phyloP scores from a whole-genome alignment of 2,888 invertebrate genomes.

The Mythimna loreyi region DNA sequence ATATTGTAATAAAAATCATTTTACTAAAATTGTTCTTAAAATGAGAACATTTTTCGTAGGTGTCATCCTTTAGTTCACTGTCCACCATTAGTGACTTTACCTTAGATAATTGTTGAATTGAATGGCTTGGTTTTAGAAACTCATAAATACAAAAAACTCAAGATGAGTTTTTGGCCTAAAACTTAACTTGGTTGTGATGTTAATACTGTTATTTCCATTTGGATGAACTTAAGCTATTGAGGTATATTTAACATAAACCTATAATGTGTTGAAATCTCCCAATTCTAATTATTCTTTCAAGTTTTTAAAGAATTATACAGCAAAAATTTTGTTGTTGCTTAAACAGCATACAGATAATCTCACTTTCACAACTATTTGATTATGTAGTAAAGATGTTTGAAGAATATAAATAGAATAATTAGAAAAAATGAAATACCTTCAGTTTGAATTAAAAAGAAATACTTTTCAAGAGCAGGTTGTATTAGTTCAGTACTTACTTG shows the following conservation, averaged over 20 bases:
- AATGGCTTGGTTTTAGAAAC: neutral
- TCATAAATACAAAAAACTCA: neutral
- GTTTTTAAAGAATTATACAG: neutral
- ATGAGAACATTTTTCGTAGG: no score
- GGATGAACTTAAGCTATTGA: neutral
- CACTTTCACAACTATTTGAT: no score
- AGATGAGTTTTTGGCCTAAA: no score
- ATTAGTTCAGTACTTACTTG: neutral
- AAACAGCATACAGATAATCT: neutral
- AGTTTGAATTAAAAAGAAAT: neutral
- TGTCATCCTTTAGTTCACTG: no score
- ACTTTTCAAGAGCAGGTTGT: neutral
- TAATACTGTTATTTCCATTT: neutral
- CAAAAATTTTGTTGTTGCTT: neutral
- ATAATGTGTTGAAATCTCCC: no score
- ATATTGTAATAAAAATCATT: no score
- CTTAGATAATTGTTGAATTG: neutral
- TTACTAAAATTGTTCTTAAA: no score
- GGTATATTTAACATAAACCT: no score
- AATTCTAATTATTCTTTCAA: no score
- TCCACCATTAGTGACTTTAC: no score
- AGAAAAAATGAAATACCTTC: neutral
- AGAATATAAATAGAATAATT: conserved; percentile 15
- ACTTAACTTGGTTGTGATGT: no score
- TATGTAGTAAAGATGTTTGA: conserved; percentile 8